Evolutionary conservation across 1,140 invertebrate genomes (phyloP).

Genomic region (Achatina immaculata): DNA sequence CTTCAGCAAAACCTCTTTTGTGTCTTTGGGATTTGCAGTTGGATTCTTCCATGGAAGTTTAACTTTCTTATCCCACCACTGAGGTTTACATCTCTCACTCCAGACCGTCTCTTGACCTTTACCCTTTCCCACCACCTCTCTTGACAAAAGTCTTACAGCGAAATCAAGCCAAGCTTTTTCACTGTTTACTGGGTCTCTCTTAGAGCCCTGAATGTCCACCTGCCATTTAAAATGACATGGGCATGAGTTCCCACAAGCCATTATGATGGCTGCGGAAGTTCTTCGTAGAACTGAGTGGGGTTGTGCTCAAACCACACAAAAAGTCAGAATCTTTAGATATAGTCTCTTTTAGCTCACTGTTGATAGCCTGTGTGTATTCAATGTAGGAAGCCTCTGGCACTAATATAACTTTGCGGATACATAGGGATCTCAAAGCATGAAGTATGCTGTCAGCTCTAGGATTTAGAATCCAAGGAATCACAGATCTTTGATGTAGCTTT

Average conservation of each 20-base stretch:
- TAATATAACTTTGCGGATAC: too few relatives aligned
- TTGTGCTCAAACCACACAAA: neutral
- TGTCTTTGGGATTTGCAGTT: conserved; percentile 44
- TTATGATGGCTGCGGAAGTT: conserved; percentile 21
- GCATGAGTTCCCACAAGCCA: conserved; percentile 27
- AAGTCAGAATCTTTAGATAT: too few relatives aligned
- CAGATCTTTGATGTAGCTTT: too few relatives aligned
- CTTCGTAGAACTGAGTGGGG: neutral
- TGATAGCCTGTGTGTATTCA: too few relatives aligned
- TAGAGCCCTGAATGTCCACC: conserved; percentile 22
- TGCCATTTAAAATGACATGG: conserved; percentile 30
- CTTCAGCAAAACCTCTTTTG: conserved; percentile 36
- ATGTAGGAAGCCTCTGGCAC: too few relatives aligned
- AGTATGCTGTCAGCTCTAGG: too few relatives aligned
- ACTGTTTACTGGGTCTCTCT: conserved; percentile 41
- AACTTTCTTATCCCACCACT: conserved; percentile 35
- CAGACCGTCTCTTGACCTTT: conserved; percentile 42
- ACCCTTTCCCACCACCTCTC: conserved; percentile 42
- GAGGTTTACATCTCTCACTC: conserved; percentile 38
- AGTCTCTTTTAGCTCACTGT: too few relatives aligned
- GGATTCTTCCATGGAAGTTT: conserved; percentile 40
- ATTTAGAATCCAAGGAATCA: too few relatives aligned
- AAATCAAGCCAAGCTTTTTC: conserved; percentile 44
- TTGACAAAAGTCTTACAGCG: conserved; percentile 37
- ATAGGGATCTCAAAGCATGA: too few relatives aligned